phyloP scores from a whole-genome alignment of 2,888 invertebrate species.

The Hemicrepidius hirtus region DNA sequence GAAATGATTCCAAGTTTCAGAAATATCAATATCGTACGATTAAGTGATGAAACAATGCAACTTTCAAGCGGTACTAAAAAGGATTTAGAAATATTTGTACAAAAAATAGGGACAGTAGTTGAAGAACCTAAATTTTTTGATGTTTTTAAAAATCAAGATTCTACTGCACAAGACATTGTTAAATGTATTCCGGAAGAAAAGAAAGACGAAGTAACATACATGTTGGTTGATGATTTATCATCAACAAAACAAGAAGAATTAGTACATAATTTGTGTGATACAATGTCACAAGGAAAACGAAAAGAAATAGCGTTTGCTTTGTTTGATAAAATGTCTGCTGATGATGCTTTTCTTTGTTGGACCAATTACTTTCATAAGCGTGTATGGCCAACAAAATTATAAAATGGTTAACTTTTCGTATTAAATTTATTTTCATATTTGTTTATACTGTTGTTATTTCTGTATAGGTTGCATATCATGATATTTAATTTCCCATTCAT shows the following conservation, averaged over 20 bases:
- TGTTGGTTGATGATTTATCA: not conserved
- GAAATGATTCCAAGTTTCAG: constrained; percentile 34
- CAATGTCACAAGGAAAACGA: not conserved
- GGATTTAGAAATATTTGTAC: constrained; percentile 22
- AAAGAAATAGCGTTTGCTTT: not conserved
- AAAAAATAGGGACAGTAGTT: constrained; percentile 7
- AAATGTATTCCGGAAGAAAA: not conserved
- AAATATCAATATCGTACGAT: constrained; percentile 26
- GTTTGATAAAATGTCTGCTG: constrained; percentile 4
- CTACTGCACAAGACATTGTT: not conserved
- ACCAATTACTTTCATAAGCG: not conserved
- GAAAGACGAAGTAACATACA: not conserved
- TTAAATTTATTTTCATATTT: too few species aligned
- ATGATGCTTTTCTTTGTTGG: not conserved
- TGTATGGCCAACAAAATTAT: not conserved
- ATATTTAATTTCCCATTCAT: too few species aligned
- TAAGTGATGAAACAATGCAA: constrained; percentile 6
- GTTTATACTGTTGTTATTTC: too few species aligned
- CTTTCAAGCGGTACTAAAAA: not conserved
- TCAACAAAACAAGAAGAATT: not conserved
- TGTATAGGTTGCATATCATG: too few species aligned
- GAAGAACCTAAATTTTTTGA: not conserved
- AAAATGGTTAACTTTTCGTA: not conserved
- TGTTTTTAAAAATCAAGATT: not conserved
- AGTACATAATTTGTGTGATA: not conserved